Evolutionary conservation across 1,140 invertebrate species (phyloP), one percentile per base, ranked within the genome.

Genomic region (Drosophila micromelanica): DNA sequence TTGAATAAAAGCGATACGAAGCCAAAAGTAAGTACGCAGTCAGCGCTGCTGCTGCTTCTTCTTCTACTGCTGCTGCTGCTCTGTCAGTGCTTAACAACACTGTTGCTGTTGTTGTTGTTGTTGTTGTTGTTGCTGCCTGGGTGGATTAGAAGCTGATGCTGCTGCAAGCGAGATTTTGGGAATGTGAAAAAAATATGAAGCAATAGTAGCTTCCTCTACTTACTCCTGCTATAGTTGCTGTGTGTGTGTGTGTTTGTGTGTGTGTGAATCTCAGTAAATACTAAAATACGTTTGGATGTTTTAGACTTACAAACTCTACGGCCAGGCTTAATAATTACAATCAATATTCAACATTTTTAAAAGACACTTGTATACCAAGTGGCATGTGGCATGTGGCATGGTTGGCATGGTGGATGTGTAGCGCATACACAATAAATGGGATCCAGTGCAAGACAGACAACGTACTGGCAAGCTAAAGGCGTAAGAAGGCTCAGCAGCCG

Each of bases 1-100:
- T 90, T 90, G 89, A 90, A 90, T 90, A 90, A 91, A 90, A 89
- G 90, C 80, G 80, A 85, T 80, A 87, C 79, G 76, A 84, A 79
- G 82, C 76, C 75, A 81, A 69, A 77, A 77, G 73, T 55, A 73
- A 77, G 79, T 77, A 82, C 63, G 68, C 55, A 73, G 69, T 20
- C 37, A 63, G 51, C 30, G 51, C 40, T 62, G 73, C 63, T 38
- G 43, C 76, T 61, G 56, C 49, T 54, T 4, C 30, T 30, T 30
- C 23, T 42, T 32, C 40, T 9, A n/a, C 40, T 3, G 38, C 55
- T 52, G 8, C 56, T 55, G 12, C 46, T 55, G 27, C 54, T 59
- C 38, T 38, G 13, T 17, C 57, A 30, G 27, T 20, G 65, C 55
- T 57, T 64, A 54, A 63, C 51, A 62, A 51, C 72, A 49, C 35